These are phyloP conservation scores for Pristionchus mayeri DNA, from an alignment of 2,888 invertebrate genomes.

Conservation along the genomic window DNA sequence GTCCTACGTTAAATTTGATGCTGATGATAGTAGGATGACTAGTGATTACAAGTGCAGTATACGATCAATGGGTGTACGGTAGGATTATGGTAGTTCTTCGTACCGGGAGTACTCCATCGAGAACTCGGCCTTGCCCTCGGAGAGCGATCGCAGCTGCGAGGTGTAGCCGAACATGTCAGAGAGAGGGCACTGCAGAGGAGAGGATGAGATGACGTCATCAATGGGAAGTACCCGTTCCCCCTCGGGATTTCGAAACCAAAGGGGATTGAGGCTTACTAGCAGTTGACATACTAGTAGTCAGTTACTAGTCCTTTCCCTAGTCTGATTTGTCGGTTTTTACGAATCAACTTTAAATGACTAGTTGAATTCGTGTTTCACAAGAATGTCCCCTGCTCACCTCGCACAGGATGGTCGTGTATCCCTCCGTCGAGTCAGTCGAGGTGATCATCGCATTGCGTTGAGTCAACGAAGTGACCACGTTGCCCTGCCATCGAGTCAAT, in stretches of 20 bases:
- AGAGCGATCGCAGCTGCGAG: slow-evolving; percentile 90
- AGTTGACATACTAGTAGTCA: neutral
- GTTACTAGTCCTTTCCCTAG: neutral
- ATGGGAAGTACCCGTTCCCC: too few species aligned
- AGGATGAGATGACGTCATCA: neutral
- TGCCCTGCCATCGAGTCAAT: too few species aligned
- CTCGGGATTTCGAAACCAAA: neutral
- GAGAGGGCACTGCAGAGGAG: slow-evolving; percentile 84
- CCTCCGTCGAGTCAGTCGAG: slow-evolving; percentile 88
- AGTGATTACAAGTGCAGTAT: neutral
- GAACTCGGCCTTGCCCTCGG: slow-evolving; percentile 99
- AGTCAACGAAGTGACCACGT: slow-evolving; percentile 86
- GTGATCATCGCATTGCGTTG: slow-evolving; percentile 90
- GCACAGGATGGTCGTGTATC: slow-evolving; percentile 77
- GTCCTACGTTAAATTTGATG: neutral
- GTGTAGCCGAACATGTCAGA: slow-evolving; percentile 99
- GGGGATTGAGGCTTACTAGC: neutral
- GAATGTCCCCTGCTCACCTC: slow-evolving; percentile 55
- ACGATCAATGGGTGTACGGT: neutral
- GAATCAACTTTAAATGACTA: too few species aligned
- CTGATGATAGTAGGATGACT: neutral
- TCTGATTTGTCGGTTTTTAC: too few species aligned
- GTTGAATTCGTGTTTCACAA: neutral
- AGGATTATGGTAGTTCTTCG: too few species aligned
- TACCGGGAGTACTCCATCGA: slow-evolving; percentile 90